Base-by-base conservation (phyloP, 2,113 vertebrate species). In the Oryzias javanicus region DNA sequence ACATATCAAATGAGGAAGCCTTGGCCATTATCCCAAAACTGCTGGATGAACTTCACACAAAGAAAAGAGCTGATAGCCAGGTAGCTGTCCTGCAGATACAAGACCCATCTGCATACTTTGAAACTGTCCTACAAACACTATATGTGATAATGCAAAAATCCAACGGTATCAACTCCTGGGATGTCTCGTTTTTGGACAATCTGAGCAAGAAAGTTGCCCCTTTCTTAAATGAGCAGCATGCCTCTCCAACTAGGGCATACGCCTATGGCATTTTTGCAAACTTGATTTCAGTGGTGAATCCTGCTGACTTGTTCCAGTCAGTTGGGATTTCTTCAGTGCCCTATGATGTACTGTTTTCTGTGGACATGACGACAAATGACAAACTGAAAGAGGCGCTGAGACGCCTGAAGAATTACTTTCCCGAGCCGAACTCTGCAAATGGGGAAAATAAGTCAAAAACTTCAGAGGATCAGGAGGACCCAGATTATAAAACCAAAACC, bases 71-170 rank as follows among this genome's bases (percentile, higher is more conserved):
- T 16, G 0, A n/a, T 15, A n/a, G 15, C 19, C 5, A 20, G 3
- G 0, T 4, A 5, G 0, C 1, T 5, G 18, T 74, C 44, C 0
- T 67, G 0, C 20, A 49, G 27, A 49, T 0, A 17, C 42, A 62
- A 5, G 0, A 18, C 1, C 65, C 1, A 25, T 17, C 4, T 19
- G 0, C 10, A 13, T 16, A 12, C 20, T 6, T 25, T 1, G 0
- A 3, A 4, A 0, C 1, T 7, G 20, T 74, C 47, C 0, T 67
- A 0, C 29, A 42, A 44, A 61, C 63, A 42, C 60, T 90, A 0
- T 79, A 68, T 69, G 65, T 83, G 17, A 68, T 76, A 49, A 72
- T 79, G 48, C 76, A 87, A 47, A 90, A 88, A 76, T 61, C 56
- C n/a, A 78, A 56, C 67, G 46, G 15, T 3, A 55, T 5, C 56